Evolutionary conservation across 2,888 invertebrate genomes (phyloP).

Genomic region (Frankliniella intonsa): DNA sequence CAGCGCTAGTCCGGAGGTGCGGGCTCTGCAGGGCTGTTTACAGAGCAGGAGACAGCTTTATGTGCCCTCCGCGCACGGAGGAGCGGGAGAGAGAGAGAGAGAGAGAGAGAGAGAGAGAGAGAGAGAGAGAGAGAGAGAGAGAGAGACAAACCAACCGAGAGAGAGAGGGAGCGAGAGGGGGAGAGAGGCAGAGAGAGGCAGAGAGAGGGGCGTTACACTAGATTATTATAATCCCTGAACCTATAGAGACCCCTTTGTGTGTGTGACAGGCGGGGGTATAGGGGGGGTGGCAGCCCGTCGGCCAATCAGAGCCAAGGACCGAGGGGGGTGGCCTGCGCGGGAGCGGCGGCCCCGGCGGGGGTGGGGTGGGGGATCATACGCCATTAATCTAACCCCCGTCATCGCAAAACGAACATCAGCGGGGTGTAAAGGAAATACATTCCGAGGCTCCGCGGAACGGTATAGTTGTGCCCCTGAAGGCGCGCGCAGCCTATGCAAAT

Average conservation of each 20-base stretch:
- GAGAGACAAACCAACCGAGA: neutral
- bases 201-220: neutral
- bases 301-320: neutral
- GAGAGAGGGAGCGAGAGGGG: neutral
- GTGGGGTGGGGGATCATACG: too few relatives aligned
- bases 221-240: constrained; percentile 10
- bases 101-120: neutral
- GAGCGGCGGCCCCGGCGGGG: neutral
- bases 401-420: too few relatives aligned
- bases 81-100: neutral
- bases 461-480: too few relatives aligned
- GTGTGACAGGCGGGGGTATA: neutral
- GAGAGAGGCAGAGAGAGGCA: neutral
- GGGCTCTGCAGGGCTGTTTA: neutral
- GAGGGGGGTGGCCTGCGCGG: neutral
- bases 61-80: neutral
- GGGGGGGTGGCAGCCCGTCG: neutral
- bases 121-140: neutral
- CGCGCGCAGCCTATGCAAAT: neutral
- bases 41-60: constrained; percentile 10
- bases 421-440: too few relatives aligned
- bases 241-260: too few relatives aligned
- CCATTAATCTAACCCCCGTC: neutral
- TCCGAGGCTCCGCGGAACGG: too few relatives aligned
- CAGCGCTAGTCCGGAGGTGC: neutral